Base-by-base conservation (phyloP, 2,113 vertebrate species). In the Hypanus sabinus region DNA sequence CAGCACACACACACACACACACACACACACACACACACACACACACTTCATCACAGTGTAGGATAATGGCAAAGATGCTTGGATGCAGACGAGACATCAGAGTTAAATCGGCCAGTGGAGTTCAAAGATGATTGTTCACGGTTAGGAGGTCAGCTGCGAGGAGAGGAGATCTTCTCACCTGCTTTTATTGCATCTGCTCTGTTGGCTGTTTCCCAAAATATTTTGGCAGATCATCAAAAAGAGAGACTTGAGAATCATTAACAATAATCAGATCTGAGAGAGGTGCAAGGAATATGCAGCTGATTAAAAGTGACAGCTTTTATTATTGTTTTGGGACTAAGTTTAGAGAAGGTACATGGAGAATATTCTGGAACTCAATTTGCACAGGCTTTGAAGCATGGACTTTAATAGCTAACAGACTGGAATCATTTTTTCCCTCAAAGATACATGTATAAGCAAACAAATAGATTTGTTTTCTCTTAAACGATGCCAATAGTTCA, bases 341-440 rank as follows among this genome's bases (percentile, higher is more conserved):
- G 70, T 93, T 93, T 73, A 38, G 91, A 93, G 90, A 71, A 70
- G 38, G 90, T 92, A 71, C 71, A 18, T 71, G 68, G 60, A 92
- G 91, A 73, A 93, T 68, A 73, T 75, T 93, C 91, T 93, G 91
- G 91, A 93, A 93, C 73, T 93, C 68, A 93, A 73, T 93, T 73
- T 55, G 36, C 68, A 55, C 36, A 71, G 91, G 70, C 91, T 93
- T 71, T 93, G 38, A 91, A 93, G 36, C 68, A 46, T 55, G 27
- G 91, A 73, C 70, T 46, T 55, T 71, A 93, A 93, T 55, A 93
- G 33, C 36, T 36, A 75, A 36, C 91, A 73, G 36, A 93, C 68
- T 46, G 65, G 36, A 55, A 93, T 71, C 36, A 75, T 73, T 38
- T 75, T 93, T 73, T n/a, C 9, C 36, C 36, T 18, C 24, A 73